Base-by-base conservation (phyloP, 2,797 vertebrate genomes). In the Clamator glandarius region DNA sequence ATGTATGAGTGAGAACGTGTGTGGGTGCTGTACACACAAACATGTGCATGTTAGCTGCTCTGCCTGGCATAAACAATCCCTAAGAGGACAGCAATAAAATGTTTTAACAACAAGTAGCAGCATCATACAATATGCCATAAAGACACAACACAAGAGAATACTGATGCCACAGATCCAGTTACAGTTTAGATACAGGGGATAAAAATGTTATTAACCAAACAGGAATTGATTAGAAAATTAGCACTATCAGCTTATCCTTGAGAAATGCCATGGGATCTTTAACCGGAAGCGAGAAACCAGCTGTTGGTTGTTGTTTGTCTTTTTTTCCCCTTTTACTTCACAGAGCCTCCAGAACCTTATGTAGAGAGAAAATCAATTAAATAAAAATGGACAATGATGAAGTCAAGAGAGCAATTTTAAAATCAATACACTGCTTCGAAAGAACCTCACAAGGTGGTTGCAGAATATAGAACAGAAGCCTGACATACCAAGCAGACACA, bases 381-480 rank as follows among this genome's bases (percentile, higher is more conserved):
- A 97, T 97, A 96, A 96, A 96, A 96, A 97, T 84, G 91, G 96
- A 97, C 96, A 93, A 96, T 97, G 96, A 97, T 96, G 97, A 97
- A 94, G 97, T 97, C 97, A 97, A 97, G 96, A 96, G 96, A 97
- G 93, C 96, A 97, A 97, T 97, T 96, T 97, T 95, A 96, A 95
- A 96, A 98, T 98, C 97, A 97, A 97, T 97, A 97, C 23, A 36
- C 93, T 96, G 83, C 91, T 96, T 92, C 86, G 96, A 96, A 96
- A 96, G 89, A 81, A 73, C 83, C 87, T 86, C 35, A 31, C 79
- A 83, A 93, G 76, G 83, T 82, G 63, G 89, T 59, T 95, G 92
- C 83, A 90, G 92, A 94, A 84, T 92, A 87, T 59, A 95, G 96
- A 96, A 89, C 63, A 96, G 84, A 75, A 79, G n/a, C 26, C 41